phyloP scores from a whole-genome alignment of 2,888 invertebrate genomes.

The Orgyia antiqua region DNA sequence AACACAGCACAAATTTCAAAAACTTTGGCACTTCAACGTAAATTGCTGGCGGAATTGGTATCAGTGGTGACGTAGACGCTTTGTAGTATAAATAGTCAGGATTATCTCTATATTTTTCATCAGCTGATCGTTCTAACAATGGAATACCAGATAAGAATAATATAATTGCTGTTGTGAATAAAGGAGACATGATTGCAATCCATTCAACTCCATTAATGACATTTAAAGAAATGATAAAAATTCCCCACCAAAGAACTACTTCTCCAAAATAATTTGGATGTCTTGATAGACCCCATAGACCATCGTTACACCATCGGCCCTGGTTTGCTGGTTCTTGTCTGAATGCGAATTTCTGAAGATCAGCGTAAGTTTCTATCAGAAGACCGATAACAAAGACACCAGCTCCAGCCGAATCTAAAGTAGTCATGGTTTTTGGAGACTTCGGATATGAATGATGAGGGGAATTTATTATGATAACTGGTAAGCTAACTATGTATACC shows the following conservation, averaged over 20 bases:
- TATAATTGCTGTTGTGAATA: constrained; percentile 92
- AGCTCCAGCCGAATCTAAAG: constrained; percentile 90
- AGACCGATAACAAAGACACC: constrained; percentile 91
- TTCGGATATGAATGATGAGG: constrained; percentile 85
- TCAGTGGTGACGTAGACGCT: constrained; percentile 90
- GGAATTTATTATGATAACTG: constrained; percentile 94
- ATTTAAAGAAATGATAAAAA: constrained; percentile 92
- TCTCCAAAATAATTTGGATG: constrained; percentile 98
- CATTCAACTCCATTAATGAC: constrained; percentile 91
- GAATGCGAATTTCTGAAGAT: constrained; percentile 94
- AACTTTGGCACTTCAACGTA: constrained; percentile 92
- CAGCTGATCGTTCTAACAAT: constrained; percentile 89
- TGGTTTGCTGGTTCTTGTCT: constrained; percentile 92
- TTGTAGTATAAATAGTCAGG: constrained; percentile 93
- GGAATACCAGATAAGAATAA: constrained; percentile 95
- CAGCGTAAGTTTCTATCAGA: constrained; percentile 92
- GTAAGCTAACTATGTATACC: constrained; percentile 94
- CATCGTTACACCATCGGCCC: constrained; percentile 95
- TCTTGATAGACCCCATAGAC: constrained; percentile 91
- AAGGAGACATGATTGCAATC: constrained; percentile 90
- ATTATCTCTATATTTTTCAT: constrained; percentile 92
- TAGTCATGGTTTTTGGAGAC: constrained; percentile 91
- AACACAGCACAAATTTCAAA: constrained; percentile 90
- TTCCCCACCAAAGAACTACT: constrained; percentile 95
- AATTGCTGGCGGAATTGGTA: constrained; percentile 91